Evolutionary conservation across 2,888 invertebrate genomes (phyloP).

Genomic region (Athalia cordata): DNA sequence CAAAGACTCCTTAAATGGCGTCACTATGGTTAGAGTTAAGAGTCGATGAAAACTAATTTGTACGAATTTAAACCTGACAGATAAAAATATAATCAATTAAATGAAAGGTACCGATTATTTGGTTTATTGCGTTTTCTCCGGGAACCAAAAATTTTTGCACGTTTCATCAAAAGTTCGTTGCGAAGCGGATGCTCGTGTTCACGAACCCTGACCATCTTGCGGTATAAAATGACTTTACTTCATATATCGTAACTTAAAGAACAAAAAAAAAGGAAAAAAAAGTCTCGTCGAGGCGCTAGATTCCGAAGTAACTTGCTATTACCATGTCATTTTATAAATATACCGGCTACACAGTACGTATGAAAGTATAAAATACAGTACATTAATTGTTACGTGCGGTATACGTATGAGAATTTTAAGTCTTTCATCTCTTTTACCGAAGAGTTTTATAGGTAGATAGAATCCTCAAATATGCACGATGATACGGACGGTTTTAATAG

Average conservation of each 20-base stretch:
- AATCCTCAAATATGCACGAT: background rate
- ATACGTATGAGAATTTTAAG: too few species aligned
- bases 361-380: background rate
- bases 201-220: slow-evolving; percentile 13
- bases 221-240: background rate
- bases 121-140: background rate
- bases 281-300: slow-evolving; percentile 8
- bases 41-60: background rate
- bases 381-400: background rate
- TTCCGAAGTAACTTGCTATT: background rate
- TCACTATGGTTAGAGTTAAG: background rate
- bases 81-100: too few species aligned
- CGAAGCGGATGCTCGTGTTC: slow-evolving; percentile 37
- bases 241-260: background rate
- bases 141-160: background rate
- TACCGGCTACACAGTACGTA: background rate
- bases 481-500: background rate
- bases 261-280: background rate
- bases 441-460: background rate
- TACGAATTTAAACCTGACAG: background rate
- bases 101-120: too few species aligned
- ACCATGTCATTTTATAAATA: background rate
- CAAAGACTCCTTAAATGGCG: slow-evolving; percentile 51
- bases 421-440: too few species aligned
- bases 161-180: background rate